Base-by-base conservation (phyloP, 2,888 invertebrate genomes). In the Eupsilia transversa region DNA sequence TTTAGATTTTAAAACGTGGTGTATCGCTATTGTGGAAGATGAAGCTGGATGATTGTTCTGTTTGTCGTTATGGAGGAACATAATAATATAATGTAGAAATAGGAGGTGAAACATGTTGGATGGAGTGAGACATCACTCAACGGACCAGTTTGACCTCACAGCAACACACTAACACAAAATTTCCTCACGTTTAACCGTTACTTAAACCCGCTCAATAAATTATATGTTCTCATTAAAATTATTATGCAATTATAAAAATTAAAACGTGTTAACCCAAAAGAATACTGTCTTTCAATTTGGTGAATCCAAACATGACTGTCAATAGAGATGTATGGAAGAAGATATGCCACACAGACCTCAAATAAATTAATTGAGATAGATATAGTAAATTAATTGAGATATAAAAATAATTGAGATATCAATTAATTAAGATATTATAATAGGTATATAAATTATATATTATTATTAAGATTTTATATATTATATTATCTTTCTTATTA, bases 1-100 rank as follows among this genome's bases (percentile, higher is more conserved):
- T 27, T 66, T 35, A 65, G 57, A 74, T 56, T 70, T 74, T 49
- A 59, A 70, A 75, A 54, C 10, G 9, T 52, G 52, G 2, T 30
- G 49, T 38, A 52, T 64, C 38, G 46, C 54, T 54, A 46, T 54
- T 46, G 46, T 67, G 46, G 17, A 9, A n/a, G 7, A 63, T 49
- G 2, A 54, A 61, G 17, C 33, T 52, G 56, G 0, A 52, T 17
- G 17, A 46, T 49, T 46, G 17, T 49, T 33, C 14, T 30, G 4
- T 46, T 43, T 30, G 23, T 46, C 4, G 2, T n/a, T 9, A 30
- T 30, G 3, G 30, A 56, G 56, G 56, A 56, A 17, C 20, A 20
- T 30, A n/a, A n/a, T n/a, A n/a, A n/a, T n/a, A 20, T 17, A 20
- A 56, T 56, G 20, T 30, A 1, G 30, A 30, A 56, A 7, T 30